phyloP scores from a whole-genome alignment of 2,797 vertebrate genomes.

The Odontamblyopus rebecca region DNA sequence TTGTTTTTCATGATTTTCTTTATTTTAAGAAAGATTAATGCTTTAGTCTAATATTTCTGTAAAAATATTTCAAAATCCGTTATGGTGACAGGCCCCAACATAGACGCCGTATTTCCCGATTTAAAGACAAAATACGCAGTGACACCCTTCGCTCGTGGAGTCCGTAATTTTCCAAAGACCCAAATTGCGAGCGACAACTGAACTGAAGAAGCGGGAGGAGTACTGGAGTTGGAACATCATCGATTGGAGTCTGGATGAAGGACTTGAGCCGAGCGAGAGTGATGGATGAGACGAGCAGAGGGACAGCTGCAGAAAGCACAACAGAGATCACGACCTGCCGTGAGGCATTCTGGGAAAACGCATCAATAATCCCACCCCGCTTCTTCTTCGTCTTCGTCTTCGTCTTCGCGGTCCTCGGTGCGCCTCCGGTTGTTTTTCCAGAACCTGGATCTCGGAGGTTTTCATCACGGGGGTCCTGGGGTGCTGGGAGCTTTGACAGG shows the following conservation, averaged over 20 bases:
- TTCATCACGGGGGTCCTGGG: conserved; percentile 59
- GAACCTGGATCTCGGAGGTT: conserved; percentile 53
- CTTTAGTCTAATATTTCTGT: no score
- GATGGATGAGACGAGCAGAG: conserved; percentile 27
- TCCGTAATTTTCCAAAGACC: neutral
- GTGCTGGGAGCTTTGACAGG: conserved; percentile 79
- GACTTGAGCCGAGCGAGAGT: neutral
- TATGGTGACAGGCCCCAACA: neutral
- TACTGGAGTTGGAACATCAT: conserved; percentile 9
- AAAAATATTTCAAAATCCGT: no score
- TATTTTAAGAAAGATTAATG: no score
- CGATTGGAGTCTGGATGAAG: neutral
- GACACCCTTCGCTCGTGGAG: neutral
- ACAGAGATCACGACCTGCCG: conserved; percentile 38
- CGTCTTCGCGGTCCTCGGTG: conserved; percentile 38
- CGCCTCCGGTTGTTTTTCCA: conserved; percentile 66
- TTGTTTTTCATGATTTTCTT: no score
- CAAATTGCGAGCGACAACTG: neutral
- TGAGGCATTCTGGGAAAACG: conserved; percentile 51
- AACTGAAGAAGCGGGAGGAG: neutral
- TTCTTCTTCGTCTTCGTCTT: conserved; percentile 15
- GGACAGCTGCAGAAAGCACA: conserved; percentile 49
- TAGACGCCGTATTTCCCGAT: neutral
- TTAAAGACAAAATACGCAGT: neutral
- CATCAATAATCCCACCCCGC: conserved; percentile 54